phyloP scores from a whole-genome alignment of 2,888 invertebrate genomes.

The Antheraea assamensis region DNA sequence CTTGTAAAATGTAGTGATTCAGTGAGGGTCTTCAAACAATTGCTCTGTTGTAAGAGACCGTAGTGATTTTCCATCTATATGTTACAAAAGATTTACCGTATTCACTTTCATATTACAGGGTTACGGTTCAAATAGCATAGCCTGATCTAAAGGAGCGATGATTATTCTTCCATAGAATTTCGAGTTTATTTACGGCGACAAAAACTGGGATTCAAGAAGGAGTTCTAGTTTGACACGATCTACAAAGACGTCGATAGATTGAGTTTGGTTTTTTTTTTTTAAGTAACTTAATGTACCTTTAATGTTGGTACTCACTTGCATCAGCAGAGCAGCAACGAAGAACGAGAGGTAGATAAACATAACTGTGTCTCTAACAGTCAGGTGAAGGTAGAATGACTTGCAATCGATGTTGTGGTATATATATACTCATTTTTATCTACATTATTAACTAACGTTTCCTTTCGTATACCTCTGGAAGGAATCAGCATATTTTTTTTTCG shows the following conservation, averaged over 20 bases:
- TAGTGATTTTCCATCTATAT: not conserved
- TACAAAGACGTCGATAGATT: too few relatives aligned
- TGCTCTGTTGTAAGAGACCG: not conserved
- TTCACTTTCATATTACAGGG: not conserved
- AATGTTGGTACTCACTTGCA: slow-evolving; percentile 9
- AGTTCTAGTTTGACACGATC: not conserved
- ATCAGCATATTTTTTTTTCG: not conserved
- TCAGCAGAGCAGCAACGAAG: not conserved
- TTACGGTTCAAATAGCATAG: not conserved
- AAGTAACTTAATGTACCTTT: not conserved
- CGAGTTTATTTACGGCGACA: not conserved
- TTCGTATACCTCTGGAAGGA: not conserved
- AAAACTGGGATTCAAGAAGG: not conserved
- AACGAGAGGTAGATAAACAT: not conserved
- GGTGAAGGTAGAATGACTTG: not conserved
- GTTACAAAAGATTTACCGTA: not conserved
- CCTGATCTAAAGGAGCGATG: not conserved
- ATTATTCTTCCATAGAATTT: not conserved
- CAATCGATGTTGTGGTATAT: not conserved
- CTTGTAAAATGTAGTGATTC: not conserved
- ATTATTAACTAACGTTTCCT: slow-evolving; percentile 2
- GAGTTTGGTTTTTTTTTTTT: not conserved
- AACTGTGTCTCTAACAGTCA: not conserved
- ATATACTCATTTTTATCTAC: slow-evolving; percentile 10
- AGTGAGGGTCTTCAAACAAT: not conserved